Conservation (phyloP, 2,888 invertebrate species). For the Pyralis farinalis region DNA sequence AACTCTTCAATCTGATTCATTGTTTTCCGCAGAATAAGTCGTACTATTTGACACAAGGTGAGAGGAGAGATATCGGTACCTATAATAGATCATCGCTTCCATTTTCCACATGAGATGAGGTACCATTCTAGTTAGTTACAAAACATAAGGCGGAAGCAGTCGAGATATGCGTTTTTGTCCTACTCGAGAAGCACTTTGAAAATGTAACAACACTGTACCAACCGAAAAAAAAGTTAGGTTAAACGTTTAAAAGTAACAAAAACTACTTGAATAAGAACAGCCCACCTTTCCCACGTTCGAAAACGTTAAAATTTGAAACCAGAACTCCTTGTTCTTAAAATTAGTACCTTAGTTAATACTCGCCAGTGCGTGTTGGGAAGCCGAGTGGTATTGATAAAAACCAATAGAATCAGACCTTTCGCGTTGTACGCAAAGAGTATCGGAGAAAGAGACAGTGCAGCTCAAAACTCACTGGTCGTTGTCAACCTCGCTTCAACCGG, state of each 20-base stretch:
- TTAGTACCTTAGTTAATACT: slow-evolving; percentile 16
- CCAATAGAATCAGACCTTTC: slow-evolving; percentile 26
- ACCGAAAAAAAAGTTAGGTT: no score
- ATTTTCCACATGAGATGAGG: no score
- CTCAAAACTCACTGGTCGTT: slow-evolving; percentile 31
- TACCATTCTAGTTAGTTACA: no score
- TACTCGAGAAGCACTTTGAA: no score
- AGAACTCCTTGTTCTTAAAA: slow-evolving; percentile 24
- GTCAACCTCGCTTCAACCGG: slow-evolving; percentile 61
- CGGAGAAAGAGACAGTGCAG: slow-evolving; percentile 20
- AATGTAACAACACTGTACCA: no score
- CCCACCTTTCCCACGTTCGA: slow-evolving; percentile 14
- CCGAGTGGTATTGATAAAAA: slow-evolving; percentile 1
- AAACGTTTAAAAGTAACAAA: background rate
- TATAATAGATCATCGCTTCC: no score
- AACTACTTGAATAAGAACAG: background rate
- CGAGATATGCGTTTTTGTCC: no score
- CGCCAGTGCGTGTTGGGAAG: slow-evolving; percentile 29
- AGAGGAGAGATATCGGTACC: no score
- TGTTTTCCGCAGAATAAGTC: no score
- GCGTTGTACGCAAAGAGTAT: background rate
- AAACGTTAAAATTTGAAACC: slow-evolving; percentile 25
- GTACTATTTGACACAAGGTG: no score
- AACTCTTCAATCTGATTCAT: no score
- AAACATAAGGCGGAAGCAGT: no score